Conservation (phyloP, 2,113 vertebrate species). For the Tamias sibiricus region DNA sequence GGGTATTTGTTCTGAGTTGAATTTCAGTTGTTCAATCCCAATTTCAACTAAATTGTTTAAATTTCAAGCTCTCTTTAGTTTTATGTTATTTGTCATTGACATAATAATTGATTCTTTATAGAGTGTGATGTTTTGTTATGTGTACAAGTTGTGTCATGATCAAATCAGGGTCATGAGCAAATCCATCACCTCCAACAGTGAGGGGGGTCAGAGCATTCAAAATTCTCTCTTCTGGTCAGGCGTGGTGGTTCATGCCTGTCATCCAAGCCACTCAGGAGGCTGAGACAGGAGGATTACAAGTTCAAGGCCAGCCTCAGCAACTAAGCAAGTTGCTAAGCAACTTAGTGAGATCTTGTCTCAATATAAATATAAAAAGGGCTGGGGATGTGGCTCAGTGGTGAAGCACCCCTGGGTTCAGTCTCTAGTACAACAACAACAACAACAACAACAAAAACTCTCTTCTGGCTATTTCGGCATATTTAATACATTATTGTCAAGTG, state of each 20-base stretch:
- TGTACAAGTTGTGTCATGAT: neutral
- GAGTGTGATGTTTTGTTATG: neutral
- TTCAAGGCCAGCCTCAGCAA: no score
- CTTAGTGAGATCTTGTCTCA: no score
- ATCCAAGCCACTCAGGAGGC: no score
- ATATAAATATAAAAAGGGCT: no score
- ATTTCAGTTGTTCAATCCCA: slow-evolving; percentile 35
- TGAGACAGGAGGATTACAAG: no score
- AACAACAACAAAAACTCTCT: neutral
- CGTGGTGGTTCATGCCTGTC: no score
- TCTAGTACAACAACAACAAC: no score
- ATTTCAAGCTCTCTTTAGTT: neutral
- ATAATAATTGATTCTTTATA: neutral
- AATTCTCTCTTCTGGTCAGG: neutral
- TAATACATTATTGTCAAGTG: neutral
- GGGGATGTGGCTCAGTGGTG: no score
- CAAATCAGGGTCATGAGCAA: neutral
- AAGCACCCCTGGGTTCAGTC: no score
- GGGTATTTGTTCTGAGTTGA: slow-evolving; percentile 60
- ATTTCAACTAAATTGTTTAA: slow-evolving; percentile 33
- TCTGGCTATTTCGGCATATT: neutral
- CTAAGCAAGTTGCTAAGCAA: no score
- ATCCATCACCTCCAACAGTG: neutral
- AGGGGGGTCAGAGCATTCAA: neutral
- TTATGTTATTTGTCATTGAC: neutral